Evolutionary conservation across 2,888 invertebrate species (phyloP).

Genomic region (Melieria omissa): DNA sequence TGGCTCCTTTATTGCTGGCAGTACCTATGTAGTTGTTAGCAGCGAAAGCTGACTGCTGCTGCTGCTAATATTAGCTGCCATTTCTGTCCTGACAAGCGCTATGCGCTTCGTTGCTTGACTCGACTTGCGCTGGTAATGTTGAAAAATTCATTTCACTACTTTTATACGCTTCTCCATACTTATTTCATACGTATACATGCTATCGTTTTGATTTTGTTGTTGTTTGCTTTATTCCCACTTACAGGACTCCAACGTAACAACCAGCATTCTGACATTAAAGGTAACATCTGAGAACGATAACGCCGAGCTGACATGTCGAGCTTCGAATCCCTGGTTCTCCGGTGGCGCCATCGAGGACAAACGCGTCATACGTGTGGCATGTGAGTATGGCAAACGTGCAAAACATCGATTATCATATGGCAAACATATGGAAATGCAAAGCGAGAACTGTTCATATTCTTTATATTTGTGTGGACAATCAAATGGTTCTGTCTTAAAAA

Average conservation of each 20-base stretch:
- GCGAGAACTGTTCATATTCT: too few species aligned
- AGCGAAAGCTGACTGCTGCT: too few species aligned
- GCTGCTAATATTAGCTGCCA: too few species aligned
- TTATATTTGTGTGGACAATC: too few species aligned
- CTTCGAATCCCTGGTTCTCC: constrained; percentile 88
- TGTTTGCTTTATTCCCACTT: constrained; percentile 20
- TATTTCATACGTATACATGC: neutral
- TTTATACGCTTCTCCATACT: constrained; percentile 9
- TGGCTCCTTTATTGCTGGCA: too few species aligned
- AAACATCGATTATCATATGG: too few species aligned
- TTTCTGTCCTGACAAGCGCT: too few species aligned
- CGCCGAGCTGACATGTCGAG: constrained; percentile 83
- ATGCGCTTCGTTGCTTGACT: too few species aligned
- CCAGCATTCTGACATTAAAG: constrained; percentile 79
- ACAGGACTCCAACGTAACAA: constrained; percentile 72
- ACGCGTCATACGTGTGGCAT: constrained; percentile 81
- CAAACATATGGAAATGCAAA: too few species aligned
- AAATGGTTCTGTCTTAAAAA: too few species aligned
- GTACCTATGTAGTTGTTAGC: too few species aligned
- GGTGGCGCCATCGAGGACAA: constrained; percentile 83
- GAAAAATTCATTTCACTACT: constrained; percentile 24
- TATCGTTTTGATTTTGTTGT: neutral
- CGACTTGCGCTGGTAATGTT: too few species aligned
- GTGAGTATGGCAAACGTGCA: constrained; percentile 72
- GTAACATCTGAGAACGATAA: constrained; percentile 84